These are phyloP conservation scores for Himalopsyche tibetana DNA, from an alignment of 2,888 invertebrate species.

Conservation along the genomic window DNA sequence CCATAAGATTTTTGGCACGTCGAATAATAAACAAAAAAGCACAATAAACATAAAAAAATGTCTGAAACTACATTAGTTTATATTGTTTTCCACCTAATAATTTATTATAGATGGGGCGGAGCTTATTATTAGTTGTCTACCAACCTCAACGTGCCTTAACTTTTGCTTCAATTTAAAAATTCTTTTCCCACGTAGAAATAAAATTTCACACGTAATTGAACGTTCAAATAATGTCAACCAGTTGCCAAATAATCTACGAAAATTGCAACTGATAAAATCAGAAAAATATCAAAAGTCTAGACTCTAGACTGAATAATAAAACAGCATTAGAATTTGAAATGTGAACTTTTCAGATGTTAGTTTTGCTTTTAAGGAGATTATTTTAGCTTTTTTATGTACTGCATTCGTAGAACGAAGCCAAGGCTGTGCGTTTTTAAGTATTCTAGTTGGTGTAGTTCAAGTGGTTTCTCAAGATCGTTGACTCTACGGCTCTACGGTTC, in stretches of 20 bases:
- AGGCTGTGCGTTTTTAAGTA: neutral
- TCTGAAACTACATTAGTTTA: too few species aligned
- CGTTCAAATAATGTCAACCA: neutral
- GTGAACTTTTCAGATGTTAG: neutral
- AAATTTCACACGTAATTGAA: neutral
- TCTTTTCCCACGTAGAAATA: too few species aligned
- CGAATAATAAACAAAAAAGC: too few species aligned
- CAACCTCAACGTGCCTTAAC: too few species aligned
- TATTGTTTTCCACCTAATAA: too few species aligned
- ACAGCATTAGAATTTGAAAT: neutral
- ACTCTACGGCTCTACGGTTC: neutral
- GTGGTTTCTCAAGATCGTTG: neutral
- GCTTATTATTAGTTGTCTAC: too few species aligned
- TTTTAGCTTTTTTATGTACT: neutral
- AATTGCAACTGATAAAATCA: neutral
- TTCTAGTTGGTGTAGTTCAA: neutral
- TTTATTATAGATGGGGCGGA: too few species aligned
- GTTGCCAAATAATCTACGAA: neutral
- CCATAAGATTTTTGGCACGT: too few species aligned
- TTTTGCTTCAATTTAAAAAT: too few species aligned
- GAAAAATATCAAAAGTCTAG: conserved; percentile 17
- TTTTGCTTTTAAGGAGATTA: neutral
- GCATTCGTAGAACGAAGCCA: neutral
- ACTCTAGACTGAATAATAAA: neutral
- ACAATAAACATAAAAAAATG: too few species aligned